phyloP scores from a whole-genome alignment of 2,113 vertebrate genomes.

The Raja brachyura region DNA sequence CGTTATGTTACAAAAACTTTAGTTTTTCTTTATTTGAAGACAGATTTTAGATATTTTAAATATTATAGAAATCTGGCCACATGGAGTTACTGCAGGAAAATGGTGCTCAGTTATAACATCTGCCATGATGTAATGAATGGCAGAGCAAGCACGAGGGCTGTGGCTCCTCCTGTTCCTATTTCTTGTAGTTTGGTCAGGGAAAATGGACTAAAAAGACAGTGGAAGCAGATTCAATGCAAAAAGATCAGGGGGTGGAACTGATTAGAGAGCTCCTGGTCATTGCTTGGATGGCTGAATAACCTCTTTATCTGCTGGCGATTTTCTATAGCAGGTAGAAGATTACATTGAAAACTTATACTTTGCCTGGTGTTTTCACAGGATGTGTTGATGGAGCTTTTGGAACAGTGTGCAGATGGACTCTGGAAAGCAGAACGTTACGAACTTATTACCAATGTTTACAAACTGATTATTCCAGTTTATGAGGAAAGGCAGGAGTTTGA shows the following conservation, averaged over 20 bases:
- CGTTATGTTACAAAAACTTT: no score
- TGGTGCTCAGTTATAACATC: no score
- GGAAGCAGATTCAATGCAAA: background rate
- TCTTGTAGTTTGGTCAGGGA: no score
- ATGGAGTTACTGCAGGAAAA: no score
- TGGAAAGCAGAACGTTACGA: constrained; percentile 98
- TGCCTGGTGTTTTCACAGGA: constrained; percentile 63
- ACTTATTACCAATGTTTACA: constrained; percentile 93
- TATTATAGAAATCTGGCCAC: no score
- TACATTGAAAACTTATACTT: background rate
- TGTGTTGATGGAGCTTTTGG: constrained; percentile 87
- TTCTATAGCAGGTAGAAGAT: background rate
- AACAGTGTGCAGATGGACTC: constrained; percentile 89
- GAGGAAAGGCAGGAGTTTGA: constrained; percentile 96
- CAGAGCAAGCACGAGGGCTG: no score
- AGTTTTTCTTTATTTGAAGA: no score
- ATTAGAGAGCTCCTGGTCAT: background rate
- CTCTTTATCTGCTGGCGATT: background rate
- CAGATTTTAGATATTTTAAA: no score
- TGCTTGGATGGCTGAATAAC: background rate
- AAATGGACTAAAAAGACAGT: background rate
- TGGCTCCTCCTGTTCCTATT: no score
- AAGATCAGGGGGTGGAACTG: no score
- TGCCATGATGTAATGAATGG: no score
- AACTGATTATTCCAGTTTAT: constrained; percentile 94